Conservation (phyloP, 2,888 invertebrate species). For the Tetragonula carbonaria region DNA sequence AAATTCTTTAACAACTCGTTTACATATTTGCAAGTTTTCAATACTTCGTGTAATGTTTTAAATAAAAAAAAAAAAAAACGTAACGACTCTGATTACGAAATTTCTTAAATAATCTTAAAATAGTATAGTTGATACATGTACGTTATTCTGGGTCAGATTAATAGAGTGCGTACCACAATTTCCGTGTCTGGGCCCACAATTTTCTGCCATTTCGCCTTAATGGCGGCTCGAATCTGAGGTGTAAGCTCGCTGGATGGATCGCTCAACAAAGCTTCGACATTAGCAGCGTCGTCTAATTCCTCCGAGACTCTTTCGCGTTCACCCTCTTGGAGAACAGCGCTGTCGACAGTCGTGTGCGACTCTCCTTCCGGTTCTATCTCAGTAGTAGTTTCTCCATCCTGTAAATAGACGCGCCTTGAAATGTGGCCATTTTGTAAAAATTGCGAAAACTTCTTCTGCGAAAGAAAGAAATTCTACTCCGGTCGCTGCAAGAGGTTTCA, state of each 20-base stretch:
- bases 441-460: not conserved
- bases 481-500: no score
- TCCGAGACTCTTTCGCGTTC: slow-evolving; percentile 86
- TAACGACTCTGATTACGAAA: not conserved
- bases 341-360: slow-evolving; percentile 92
- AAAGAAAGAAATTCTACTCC: not conserved
- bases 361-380: slow-evolving; percentile 92
- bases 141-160: not conserved
- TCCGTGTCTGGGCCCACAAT: slow-evolving; percentile 92
- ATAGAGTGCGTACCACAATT: slow-evolving; percentile 89
- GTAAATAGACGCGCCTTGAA: not conserved
- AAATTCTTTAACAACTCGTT: no score
- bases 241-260: slow-evolving; percentile 82
- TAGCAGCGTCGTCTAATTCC: slow-evolving; percentile 87
- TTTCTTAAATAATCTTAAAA: no score
- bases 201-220: slow-evolving; percentile 92
- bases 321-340: slow-evolving; percentile 84
- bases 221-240: slow-evolving; percentile 91
- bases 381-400: slow-evolving; percentile 89
- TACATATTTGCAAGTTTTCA: no score
- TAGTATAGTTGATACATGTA: not conserved
- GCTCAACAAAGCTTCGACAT: slow-evolving; percentile 83
- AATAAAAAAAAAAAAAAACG: not conserved
- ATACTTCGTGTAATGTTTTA: no score
- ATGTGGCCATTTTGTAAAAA: not conserved